Conservation (phyloP, 2,888 invertebrate genomes). For the Drosophila bunnanda region DNA sequence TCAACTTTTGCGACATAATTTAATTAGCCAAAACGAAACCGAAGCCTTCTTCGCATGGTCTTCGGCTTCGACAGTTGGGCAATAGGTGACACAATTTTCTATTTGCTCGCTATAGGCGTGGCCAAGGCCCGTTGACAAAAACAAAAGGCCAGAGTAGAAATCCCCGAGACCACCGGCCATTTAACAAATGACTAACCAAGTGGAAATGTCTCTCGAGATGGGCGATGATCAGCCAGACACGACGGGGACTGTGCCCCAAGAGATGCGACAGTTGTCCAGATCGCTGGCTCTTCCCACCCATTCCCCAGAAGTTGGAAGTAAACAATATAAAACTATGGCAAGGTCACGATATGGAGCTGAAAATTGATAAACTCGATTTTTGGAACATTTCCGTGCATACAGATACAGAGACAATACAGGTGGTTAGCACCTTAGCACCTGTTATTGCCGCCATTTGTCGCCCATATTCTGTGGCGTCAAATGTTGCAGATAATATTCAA, state of each 20-base stretch:
- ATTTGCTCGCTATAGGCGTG: slow-evolving; percentile 43
- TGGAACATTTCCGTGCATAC: slow-evolving; percentile 12
- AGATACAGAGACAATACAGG: too few species aligned
- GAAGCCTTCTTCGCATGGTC: not conserved
- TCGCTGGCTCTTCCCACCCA: slow-evolving; percentile 27
- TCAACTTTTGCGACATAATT: slow-evolving; percentile 16
- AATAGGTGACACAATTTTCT: slow-evolving; percentile 66
- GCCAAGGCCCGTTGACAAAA: slow-evolving; percentile 39
- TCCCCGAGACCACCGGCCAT: slow-evolving; percentile 31
- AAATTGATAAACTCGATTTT: slow-evolving; percentile 64
- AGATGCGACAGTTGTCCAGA: slow-evolving; percentile 53
- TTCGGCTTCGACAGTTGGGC: slow-evolving; percentile 38
- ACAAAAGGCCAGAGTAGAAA: slow-evolving; percentile 28
- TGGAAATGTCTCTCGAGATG: slow-evolving; percentile 66
- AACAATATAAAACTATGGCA: slow-evolving; percentile 34
- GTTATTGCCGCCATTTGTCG: slow-evolving; percentile 46
- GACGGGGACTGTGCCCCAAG: slow-evolving; percentile 35
- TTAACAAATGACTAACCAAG: slow-evolving; percentile 77
- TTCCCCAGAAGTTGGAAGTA: slow-evolving; percentile 16
- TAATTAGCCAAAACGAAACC: slow-evolving; percentile 28
- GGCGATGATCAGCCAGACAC: slow-evolving; percentile 46
- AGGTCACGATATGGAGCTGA: slow-evolving; percentile 43
- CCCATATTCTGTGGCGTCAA: slow-evolving; percentile 51
- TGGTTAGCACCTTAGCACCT: slow-evolving; percentile 77
- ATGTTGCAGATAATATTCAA: slow-evolving; percentile 61